Evolutionary conservation across 2,888 invertebrate species (phyloP).

Genomic region (Acanthopleura granulata): DNA sequence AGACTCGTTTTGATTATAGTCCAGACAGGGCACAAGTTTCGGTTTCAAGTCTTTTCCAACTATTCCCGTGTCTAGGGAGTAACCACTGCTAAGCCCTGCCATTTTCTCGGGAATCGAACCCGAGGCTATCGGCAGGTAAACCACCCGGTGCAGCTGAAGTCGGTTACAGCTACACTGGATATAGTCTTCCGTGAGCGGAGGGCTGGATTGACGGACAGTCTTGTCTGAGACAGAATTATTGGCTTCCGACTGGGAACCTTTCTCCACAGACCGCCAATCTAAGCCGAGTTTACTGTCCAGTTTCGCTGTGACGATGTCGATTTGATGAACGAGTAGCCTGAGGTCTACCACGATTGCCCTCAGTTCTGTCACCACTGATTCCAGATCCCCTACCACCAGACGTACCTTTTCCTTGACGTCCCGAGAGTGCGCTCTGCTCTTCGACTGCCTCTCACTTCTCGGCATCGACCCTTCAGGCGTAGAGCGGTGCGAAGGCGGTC

Average conservation of each 20-base stretch:
- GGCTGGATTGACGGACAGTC: background rate
- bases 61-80: background rate
- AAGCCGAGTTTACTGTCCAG: background rate
- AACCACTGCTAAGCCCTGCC: background rate
- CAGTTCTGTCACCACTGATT: background rate
- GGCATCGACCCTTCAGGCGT: background rate
- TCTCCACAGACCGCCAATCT: background rate
- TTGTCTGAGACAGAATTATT: background rate
- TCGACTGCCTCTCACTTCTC: background rate
- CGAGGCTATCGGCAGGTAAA: background rate
- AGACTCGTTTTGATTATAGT: conserved; percentile 11
- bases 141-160: background rate
- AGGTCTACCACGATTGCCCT: conserved; percentile 1
- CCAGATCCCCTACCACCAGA: conserved; percentile 6
- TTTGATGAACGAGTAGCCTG: background rate
- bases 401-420: conserved; percentile 12
- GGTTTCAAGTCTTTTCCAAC: background rate
- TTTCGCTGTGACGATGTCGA: background rate
- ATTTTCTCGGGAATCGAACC: background rate
- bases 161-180: background rate
- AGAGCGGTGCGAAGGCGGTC: background rate
- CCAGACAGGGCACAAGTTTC: background rate
- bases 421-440: background rate
- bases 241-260: background rate
- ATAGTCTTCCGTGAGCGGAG: background rate